phyloP scores from a whole-genome alignment of 2,797 vertebrate genomes.

The Rachycentron canadum region DNA sequence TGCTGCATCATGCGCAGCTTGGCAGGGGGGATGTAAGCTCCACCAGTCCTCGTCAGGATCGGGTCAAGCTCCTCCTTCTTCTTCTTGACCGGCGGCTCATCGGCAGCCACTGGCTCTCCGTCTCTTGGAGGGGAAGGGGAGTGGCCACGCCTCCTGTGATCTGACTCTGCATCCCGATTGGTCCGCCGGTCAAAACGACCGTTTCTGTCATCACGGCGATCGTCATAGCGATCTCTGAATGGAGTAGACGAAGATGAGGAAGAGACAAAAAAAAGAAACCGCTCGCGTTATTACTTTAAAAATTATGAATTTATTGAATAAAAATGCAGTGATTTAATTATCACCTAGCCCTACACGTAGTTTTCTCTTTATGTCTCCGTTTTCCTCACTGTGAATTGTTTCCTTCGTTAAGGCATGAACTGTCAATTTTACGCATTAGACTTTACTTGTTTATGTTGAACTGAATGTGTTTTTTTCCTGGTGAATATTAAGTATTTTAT shows the following conservation, averaged over 20 bases:
- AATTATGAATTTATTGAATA: no score
- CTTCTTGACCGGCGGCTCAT: conserved; percentile 90
- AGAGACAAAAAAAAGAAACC: background rate
- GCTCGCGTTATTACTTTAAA: background rate
- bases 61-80: conserved; percentile 96
- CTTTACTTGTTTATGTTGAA: no score
- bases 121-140: conserved; percentile 83
- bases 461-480: no score
- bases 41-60: conserved; percentile 95
- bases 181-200: conserved; percentile 75
- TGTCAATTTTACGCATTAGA: no score
- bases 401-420: no score
- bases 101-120: conserved; percentile 66
- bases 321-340: no score
- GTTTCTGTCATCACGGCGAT: conserved; percentile 63
- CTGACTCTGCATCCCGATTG: conserved; percentile 77
- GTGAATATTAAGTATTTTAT: no score
- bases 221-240: conserved; percentile 71
- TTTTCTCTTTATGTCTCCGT: background rate
- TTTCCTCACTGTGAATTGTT: background rate
- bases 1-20: conserved; percentile 98
- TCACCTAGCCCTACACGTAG: no score
- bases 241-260: background rate
- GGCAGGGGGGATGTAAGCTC: conserved; percentile 97
- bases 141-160: conserved; percentile 79